Base-by-base conservation (phyloP, 2,797 vertebrate species). In the Artibeus jamaicensis region DNA sequence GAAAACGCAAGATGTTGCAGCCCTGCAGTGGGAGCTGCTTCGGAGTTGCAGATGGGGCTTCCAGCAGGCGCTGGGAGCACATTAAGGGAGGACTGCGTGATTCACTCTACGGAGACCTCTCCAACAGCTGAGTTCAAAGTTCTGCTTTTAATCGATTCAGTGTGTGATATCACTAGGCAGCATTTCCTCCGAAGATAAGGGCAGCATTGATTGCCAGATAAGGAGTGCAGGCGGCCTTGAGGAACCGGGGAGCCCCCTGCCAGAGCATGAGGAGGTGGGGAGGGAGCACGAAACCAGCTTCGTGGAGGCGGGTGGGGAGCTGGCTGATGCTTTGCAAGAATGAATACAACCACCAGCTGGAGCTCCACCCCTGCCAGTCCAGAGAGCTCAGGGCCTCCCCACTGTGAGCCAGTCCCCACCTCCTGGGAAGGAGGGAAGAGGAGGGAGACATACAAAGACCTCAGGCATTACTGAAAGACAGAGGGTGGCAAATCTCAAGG, bases 201-300 rank as follows among this genome's bases (percentile, higher is more conserved):
- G 95, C 70, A 96, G 90, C 96, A 97, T 68, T 95, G 95, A 97
- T 98, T 97, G 97, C 96, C 95, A 93, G 94, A 93, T 76, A 93
- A 0, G 3, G 57, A 77, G 68, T 6, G 3, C 77, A 73, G 86
- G 86, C 74, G 39, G 82, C 65, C 74, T 50, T 18, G 79, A 62
- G 42, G 70, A 89, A 9, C 19, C 4, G 10, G 14, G 48, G 22
- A 55, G 68, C 14, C 34, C 74, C n/a, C 9, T 1, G 32, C 14
- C 34, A 24, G 73, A 81, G 77, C 39, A 59, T 68, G 32, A 50
- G 42, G 57, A 0, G 10, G 19, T 11, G 10, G 9, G 44, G 32
- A 21, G 19, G 16, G 53, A 55, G 46, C 46, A 65, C 62, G 1
- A 29, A 57, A 44, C 39, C 55, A 55, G 90, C 76, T 85, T 82